Conservation (phyloP, 2,888 invertebrate genomes). For the Caenorhabditis sinica region DNA sequence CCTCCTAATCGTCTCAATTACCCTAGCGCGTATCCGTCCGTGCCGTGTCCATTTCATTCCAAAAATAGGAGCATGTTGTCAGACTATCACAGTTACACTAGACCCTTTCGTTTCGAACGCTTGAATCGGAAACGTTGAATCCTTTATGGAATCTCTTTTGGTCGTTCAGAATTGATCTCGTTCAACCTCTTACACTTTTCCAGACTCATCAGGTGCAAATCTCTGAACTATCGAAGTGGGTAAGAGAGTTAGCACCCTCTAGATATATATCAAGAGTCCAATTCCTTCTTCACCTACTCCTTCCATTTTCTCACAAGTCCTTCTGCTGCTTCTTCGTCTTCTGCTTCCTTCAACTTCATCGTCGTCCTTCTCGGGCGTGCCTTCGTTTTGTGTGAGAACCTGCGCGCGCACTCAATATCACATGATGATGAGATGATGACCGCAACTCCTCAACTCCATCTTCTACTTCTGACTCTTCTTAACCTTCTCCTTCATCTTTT, state of each 20-base stretch:
- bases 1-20: constrained; percentile 57
- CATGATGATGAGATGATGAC: constrained; percentile 62
- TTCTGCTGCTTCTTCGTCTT: constrained; percentile 45
- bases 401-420: constrained; percentile 65
- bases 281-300: constrained; percentile 52
- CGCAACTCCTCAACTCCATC: constrained; percentile 41
- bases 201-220: constrained; percentile 24
- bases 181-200: constrained; percentile 13
- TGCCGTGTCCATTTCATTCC: constrained; percentile 13
- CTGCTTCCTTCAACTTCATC: constrained; percentile 51
- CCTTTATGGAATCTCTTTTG: neutral
- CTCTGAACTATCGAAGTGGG: constrained; percentile 7
- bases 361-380: constrained; percentile 33
- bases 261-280: constrained; percentile 62
- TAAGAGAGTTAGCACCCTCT: constrained; percentile 27
- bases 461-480: constrained; percentile 11
- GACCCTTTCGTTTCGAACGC: neutral
- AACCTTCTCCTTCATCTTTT: neutral
- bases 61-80: constrained; percentile 32
- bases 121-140: no score
- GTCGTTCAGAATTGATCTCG: neutral
- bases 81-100: neutral
- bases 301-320: constrained; percentile 61
- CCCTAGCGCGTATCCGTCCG: constrained; percentile 4
- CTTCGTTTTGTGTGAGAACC: constrained; percentile 58